phyloP scores from a whole-genome alignment of 2,888 invertebrate species.

The Eupithecia subfuscata region DNA sequence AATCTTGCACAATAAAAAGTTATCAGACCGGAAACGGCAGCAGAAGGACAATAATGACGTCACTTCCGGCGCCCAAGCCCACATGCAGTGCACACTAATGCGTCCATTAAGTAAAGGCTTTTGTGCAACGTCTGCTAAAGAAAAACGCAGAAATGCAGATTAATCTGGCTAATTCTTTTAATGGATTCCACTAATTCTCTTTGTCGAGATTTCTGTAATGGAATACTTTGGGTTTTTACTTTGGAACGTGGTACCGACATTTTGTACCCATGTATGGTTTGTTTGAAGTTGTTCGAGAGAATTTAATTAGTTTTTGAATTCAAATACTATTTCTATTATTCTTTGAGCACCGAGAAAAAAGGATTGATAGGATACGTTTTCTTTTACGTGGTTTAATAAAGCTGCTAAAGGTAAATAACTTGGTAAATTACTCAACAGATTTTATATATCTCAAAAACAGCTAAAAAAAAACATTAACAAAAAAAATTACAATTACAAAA shows the following conservation, averaged over 20 bases:
- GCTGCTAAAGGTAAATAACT: no score
- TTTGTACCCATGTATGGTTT: not conserved
- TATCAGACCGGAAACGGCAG: slow-evolving; percentile 6
- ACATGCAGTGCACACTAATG: slow-evolving; percentile 32
- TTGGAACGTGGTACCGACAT: not conserved
- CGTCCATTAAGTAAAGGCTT: slow-evolving; percentile 40
- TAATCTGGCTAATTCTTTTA: slow-evolving; percentile 38
- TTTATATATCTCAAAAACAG: not conserved
- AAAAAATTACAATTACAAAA: no score
- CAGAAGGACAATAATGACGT: slow-evolving; percentile 19
- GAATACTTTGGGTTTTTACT: slow-evolving; percentile 19
- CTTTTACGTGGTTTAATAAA: not conserved
- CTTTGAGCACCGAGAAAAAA: not conserved
- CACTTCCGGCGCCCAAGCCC: slow-evolving; percentile 12
- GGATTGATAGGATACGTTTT: not conserved
- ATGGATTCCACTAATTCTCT: slow-evolving; percentile 29
- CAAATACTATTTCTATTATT: not conserved
- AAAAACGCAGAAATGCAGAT: slow-evolving; percentile 45
- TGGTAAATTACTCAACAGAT: not conserved
- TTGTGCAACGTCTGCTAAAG: slow-evolving; percentile 37
- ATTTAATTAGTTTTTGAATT: slow-evolving; percentile 7
- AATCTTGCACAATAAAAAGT: slow-evolving; percentile 32
- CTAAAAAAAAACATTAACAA: not conserved
- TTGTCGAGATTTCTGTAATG: slow-evolving; percentile 26
- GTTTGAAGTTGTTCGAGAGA: slow-evolving; percentile 3